phyloP scores from a whole-genome alignment of 2,797 vertebrate genomes.

The Hemitrygon akajei region DNA sequence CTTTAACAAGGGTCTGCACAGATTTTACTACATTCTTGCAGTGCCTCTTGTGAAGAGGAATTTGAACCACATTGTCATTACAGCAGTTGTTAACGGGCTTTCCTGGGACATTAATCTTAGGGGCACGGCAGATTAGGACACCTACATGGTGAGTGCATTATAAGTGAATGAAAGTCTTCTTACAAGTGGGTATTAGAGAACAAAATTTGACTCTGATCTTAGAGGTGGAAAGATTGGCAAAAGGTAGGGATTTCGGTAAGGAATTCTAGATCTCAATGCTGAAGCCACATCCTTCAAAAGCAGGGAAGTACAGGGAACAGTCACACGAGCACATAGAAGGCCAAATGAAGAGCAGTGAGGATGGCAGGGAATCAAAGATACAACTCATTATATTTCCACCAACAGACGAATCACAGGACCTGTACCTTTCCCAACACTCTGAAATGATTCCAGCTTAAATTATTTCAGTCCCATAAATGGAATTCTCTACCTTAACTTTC shows the following conservation, averaged over 20 bases:
- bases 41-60: too few species aligned
- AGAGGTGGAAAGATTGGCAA: too few species aligned
- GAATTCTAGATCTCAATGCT: background rate
- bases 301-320: background rate
- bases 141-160: too few species aligned
- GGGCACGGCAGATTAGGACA: too few species aligned
- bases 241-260: background rate
- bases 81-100: too few species aligned
- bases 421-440: background rate
- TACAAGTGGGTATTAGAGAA: background rate
- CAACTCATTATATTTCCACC: background rate
- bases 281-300: background rate
- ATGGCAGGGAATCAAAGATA: background rate
- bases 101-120: too few species aligned
- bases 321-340: background rate
- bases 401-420: background rate
- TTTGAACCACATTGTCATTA: too few species aligned
- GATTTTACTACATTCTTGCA: too few species aligned
- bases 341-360: background rate
- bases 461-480: background rate
- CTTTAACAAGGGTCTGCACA: too few species aligned
- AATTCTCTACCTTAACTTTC: background rate
- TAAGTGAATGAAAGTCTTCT: background rate
- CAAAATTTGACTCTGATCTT: too few species aligned
- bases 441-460: background rate